These are phyloP conservation scores for Thelaira solivaga DNA, from an alignment of 2,888 invertebrate genomes.

Conservation along the genomic window DNA sequence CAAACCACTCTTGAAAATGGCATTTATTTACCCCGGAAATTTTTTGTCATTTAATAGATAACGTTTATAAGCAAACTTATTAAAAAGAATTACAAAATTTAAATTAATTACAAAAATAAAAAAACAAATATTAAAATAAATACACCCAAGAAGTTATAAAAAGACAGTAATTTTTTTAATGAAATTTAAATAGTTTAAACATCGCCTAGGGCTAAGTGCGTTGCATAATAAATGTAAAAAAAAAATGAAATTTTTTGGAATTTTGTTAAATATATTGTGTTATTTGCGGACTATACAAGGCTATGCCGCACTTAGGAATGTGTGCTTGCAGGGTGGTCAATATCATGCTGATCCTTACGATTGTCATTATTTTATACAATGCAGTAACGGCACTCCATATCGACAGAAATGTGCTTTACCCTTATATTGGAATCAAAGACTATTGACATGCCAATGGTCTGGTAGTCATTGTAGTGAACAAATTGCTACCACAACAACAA, in stretches of 20 bases:
- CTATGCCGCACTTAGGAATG: background rate
- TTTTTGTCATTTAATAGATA: background rate
- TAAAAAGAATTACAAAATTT: background rate
- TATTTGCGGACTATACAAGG: background rate
- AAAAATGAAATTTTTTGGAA: slow-evolving; percentile 2
- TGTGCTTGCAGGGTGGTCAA: slow-evolving; percentile 39
- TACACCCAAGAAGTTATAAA: background rate
- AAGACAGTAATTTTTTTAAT: background rate
- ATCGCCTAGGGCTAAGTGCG: background rate
- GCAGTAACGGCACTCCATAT: slow-evolving; percentile 39
- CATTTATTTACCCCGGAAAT: background rate
- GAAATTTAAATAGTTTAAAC: background rate
- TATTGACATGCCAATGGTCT: slow-evolving; percentile 32
- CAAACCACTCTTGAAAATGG: background rate
- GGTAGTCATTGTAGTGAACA: slow-evolving; percentile 16
- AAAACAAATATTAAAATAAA: background rate
- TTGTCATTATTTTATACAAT: slow-evolving; percentile 58
- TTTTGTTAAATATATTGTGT: background rate
- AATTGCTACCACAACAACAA: slow-evolving; percentile 9
- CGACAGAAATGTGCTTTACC: slow-evolving; percentile 21
- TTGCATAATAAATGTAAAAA: no score
- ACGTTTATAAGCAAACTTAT: background rate
- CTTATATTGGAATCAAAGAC: slow-evolving; percentile 53
- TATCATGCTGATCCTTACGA: slow-evolving; percentile 58
- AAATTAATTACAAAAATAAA: background rate